Conservation (phyloP, 2,888 invertebrate genomes). For the Torymus texanus region DNA sequence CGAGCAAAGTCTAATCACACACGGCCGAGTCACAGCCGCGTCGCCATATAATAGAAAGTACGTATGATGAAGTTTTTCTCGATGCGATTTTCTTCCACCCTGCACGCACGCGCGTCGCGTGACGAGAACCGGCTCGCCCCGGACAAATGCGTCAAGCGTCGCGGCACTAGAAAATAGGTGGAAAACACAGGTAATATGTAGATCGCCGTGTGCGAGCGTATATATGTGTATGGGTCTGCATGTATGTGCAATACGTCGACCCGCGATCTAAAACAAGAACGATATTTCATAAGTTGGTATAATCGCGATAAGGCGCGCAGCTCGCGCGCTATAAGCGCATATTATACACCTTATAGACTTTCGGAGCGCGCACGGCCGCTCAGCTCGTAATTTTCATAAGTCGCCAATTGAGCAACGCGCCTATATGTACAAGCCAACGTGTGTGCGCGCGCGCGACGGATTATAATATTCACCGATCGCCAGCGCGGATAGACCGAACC, state of each 20-base stretch:
- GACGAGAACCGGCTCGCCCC: constrained; percentile 28
- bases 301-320: constrained; percentile 36
- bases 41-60: constrained; percentile 23
- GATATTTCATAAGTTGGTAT: constrained; percentile 35
- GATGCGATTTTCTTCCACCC: not conserved
- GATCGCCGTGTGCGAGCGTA: not conserved
- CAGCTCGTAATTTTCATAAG: constrained; percentile 32
- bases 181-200: constrained; percentile 35
- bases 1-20: too few species aligned
- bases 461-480: constrained; percentile 35
- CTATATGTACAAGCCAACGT: too few species aligned
- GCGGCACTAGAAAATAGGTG: constrained; percentile 14
- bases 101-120: constrained; percentile 4
- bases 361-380: not conserved
- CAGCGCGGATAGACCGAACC: too few species aligned
- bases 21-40: not conserved
- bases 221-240: too few species aligned
- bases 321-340: not conserved
- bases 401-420: constrained; percentile 38
- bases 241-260: not conserved
- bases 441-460: not conserved
- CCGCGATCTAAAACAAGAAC: constrained; percentile 4
- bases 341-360: constrained; percentile 9
- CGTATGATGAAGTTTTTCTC: not conserved
- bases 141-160: not conserved